phyloP scores from a whole-genome alignment of 2,888 invertebrate species.

The Lithophane semibrunnea region DNA sequence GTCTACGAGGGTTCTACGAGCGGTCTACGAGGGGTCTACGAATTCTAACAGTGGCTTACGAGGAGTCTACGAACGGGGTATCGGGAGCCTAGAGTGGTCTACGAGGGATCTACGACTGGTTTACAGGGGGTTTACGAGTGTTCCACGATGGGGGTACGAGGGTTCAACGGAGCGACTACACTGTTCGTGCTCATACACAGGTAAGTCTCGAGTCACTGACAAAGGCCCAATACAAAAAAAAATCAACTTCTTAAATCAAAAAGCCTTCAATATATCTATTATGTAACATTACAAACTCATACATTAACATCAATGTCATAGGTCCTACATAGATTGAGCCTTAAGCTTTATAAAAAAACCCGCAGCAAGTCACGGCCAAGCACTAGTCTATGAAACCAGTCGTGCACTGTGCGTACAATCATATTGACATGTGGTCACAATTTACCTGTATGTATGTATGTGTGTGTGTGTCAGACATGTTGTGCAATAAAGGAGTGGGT shows the following conservation, averaged over 20 bases:
- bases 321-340: constrained; percentile 27
- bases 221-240: neutral
- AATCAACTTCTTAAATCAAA: neutral
- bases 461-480: constrained; percentile 15
- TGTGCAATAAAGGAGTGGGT: constrained; percentile 46
- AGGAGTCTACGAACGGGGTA: no score
- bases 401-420: constrained; percentile 34
- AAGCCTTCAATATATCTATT: constrained; percentile 7
- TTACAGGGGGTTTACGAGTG: no score
- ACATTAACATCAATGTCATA: constrained; percentile 52
- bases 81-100: no score
- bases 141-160: no score
- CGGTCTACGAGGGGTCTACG: no score
- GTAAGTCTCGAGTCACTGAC: neutral
- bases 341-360: constrained; percentile 51
- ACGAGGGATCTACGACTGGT: neutral
- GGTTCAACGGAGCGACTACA: neutral
- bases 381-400: constrained; percentile 44
- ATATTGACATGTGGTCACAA: constrained; percentile 44
- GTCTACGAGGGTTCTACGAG: no score
- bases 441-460: constrained; percentile 17
- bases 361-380: constrained; percentile 40
- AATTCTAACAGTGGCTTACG: no score
- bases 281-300: constrained; percentile 4
- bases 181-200: neutral